Conservation (phyloP, 35 echinoderm and acorn worm genomes). For the Lytechinus variegatus region DNA sequence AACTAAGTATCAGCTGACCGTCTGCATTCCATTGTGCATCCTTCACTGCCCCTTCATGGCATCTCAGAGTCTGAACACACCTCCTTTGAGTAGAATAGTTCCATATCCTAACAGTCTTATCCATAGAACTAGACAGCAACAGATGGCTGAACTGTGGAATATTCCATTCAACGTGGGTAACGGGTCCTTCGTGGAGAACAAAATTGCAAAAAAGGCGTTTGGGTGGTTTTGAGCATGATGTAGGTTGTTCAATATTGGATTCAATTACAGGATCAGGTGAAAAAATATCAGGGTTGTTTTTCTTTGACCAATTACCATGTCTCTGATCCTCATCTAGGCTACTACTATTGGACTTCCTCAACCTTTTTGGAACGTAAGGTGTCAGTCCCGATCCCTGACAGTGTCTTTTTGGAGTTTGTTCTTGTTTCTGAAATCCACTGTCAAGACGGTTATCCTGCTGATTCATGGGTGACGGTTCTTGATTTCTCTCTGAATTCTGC, state of each 20-base stretch:
- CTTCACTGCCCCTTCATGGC: conserved; percentile 80
- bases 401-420: neutral
- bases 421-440: neutral
- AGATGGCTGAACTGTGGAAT: conserved; percentile 81
- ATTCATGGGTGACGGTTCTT: neutral
- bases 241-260: neutral
- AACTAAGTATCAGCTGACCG: conserved; percentile 77
- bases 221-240: neutral
- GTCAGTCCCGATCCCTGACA: conserved; percentile 6
- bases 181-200: conserved; percentile 60
- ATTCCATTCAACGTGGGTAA: conserved; percentile 79
- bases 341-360: neutral
- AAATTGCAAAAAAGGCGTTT: conserved; percentile 21
- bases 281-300: conserved; percentile 1
- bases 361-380: conserved; percentile 58
- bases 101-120: conserved; percentile 83
- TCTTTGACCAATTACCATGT: neutral
- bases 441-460: neutral
- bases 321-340: neutral
- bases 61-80: conserved; percentile 71
- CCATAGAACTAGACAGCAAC: conserved; percentile 79
- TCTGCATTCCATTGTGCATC: conserved; percentile 81
- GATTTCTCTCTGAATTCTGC: neutral
- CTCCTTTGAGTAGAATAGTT: conserved; percentile 66
- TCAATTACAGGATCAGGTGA: neutral